phyloP scores from a whole-genome alignment of 1,140 invertebrate genomes.

The Bombus impatiens region DNA sequence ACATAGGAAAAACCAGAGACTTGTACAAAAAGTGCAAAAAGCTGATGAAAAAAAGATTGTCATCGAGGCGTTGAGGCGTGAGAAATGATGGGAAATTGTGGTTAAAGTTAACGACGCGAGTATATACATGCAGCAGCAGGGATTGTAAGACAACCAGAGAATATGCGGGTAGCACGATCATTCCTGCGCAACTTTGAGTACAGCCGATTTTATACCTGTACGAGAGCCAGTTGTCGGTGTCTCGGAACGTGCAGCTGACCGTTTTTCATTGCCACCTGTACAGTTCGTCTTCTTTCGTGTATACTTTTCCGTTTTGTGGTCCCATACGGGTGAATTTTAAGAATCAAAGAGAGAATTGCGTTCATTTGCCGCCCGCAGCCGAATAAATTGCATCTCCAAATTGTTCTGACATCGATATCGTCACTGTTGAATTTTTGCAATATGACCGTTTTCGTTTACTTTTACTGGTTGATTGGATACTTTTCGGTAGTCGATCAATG shows the following conservation, averaged over 20 bases:
- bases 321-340: constrained; percentile 6
- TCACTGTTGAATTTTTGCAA: neutral
- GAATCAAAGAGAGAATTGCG: neutral
- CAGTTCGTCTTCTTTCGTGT: constrained; percentile 33
- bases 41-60: neutral
- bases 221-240: constrained; percentile 24
- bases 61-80: neutral
- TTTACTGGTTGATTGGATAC: no score
- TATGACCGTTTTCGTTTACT: no score
- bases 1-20: neutral
- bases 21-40: neutral
- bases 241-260: constrained; percentile 48
- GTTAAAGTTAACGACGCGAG: neutral
- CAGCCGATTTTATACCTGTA: constrained; percentile 23
- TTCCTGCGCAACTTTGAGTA: neutral
- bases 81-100: constrained; percentile 9
- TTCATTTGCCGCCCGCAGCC: neutral
- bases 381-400: constrained; percentile 4
- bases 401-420: neutral
- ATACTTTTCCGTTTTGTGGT: constrained; percentile 47
- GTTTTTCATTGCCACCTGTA: constrained; percentile 55
- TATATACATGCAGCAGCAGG: neutral
- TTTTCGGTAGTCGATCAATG: no score
- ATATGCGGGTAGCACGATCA: constrained; percentile 27
- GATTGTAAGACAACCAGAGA: constrained; percentile 4